Evolutionary conservation across 2,888 invertebrate genomes (phyloP).

Genomic region (Acrobasis consociella): DNA sequence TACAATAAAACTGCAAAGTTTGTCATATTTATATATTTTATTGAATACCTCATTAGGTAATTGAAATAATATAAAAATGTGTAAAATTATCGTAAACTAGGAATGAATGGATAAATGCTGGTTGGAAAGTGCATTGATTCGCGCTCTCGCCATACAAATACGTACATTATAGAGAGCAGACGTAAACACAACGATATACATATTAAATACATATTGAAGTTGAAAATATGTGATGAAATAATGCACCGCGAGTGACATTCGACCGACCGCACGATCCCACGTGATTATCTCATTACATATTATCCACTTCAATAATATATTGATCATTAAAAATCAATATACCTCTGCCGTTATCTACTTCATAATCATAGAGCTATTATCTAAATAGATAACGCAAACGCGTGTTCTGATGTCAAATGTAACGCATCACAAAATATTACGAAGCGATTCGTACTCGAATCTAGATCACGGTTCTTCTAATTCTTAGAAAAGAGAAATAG

Average conservation of each 20-base stretch:
- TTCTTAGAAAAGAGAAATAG: too few species aligned
- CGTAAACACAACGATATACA: not conserved
- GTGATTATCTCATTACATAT: too few species aligned
- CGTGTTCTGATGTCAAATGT: too few species aligned
- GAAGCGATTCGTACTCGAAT: too few species aligned
- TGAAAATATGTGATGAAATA: not conserved
- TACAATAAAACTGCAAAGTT: conserved; percentile 28
- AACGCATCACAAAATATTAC: too few species aligned
- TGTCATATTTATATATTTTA: conserved; percentile 52
- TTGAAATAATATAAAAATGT: conserved; percentile 52
- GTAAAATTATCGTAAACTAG: conserved; percentile 50
- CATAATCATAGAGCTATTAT: not conserved
- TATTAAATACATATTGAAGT: not conserved
- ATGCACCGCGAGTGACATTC: not conserved
- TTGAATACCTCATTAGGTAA: conserved; percentile 51
- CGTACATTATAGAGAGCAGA: conserved; percentile 15
- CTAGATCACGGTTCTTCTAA: too few species aligned
- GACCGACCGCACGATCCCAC: too few species aligned
- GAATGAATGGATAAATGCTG: conserved; percentile 70
- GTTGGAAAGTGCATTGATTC: conserved; percentile 38
- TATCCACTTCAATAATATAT: too few species aligned
- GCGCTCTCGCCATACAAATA: conserved; percentile 7
- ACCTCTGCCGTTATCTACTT: not conserved
- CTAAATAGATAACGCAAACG: conserved; percentile 1
- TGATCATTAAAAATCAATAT: not conserved